A percentile compares a stretch with the other conserved stretches of the same genome.
These are phyloP conservation scores for Drosophila aldrichi DNA, from an alignment of 2,888 invertebrate species.

Conservation along the genomic window DNA sequence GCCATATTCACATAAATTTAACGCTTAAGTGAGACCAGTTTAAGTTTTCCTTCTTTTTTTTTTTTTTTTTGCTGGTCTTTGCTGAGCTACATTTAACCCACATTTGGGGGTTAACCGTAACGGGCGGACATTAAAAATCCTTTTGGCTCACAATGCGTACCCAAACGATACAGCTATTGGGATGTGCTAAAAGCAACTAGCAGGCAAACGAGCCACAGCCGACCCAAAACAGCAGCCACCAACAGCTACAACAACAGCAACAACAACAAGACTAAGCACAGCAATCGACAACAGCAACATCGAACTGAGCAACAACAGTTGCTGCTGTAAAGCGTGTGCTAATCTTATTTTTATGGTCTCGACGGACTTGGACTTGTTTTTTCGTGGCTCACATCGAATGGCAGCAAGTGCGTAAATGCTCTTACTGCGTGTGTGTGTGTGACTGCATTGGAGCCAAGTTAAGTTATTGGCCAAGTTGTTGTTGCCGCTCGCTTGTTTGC, in stretches of 20 bases:
- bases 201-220: constrained; percentile 38
- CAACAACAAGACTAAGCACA: constrained; percentile 23
- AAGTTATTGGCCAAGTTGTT: constrained; percentile 73
- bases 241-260: constrained; percentile 5
- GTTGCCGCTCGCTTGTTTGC: constrained; percentile 74
- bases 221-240: constrained; percentile 28
- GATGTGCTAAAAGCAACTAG: constrained; percentile 27
- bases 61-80: neutral
- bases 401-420: constrained; percentile 52
- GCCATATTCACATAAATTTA: constrained; percentile 7
- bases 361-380: constrained; percentile 75
- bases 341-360: constrained; percentile 81
- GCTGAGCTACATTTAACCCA: constrained; percentile 38
- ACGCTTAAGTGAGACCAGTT: constrained; percentile 4
- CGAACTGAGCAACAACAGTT: constrained; percentile 28
- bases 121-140: constrained; percentile 50
- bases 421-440: constrained; percentile 9
- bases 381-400: constrained; percentile 43
- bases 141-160: constrained; percentile 36
- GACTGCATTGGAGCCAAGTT: constrained; percentile 72
- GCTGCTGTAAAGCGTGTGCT: constrained; percentile 74
- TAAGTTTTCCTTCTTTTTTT: neutral
- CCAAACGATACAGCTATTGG: constrained; percentile 51
- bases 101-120: constrained; percentile 44
- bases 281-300: constrained; percentile 23